phyloP scores from a whole-genome alignment of 2,797 vertebrate species.

The Onychomys torridus region DNA sequence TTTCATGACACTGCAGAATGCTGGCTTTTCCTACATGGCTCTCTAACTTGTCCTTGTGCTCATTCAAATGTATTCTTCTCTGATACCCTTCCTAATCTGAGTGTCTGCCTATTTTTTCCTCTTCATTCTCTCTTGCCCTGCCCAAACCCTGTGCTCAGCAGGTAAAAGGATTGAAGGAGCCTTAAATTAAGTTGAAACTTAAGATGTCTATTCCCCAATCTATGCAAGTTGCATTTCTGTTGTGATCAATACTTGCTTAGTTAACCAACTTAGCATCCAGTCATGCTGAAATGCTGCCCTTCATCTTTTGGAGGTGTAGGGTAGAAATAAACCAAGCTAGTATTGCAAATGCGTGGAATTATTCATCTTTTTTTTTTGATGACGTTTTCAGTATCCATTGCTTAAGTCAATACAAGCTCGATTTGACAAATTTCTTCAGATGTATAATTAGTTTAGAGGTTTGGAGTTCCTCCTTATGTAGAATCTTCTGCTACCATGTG shows the following conservation, averaged over 20 bases:
- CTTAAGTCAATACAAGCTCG: neutral
- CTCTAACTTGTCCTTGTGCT: neutral
- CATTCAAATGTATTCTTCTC: neutral
- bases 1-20: neutral
- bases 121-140: neutral
- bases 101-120: neutral
- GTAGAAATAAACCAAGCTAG: neutral
- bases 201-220: neutral
- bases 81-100: neutral
- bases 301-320: neutral
- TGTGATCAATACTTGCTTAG: neutral
- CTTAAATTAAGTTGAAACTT: neutral
- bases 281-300: neutral
- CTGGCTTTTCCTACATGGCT: neutral
- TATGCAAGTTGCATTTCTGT: neutral
- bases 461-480: neutral
- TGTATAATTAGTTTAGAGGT: conserved; percentile 20
- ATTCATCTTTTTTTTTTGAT: neutral
- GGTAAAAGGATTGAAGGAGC: neutral
- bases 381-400: conserved; percentile 28
- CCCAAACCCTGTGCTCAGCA: neutral
- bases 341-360: neutral
- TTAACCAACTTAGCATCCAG: neutral
- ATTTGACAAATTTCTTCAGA: conserved; percentile 5
- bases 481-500: neutral